Evolutionary conservation across 1,140 invertebrate species (phyloP), one percentile per base, ranked within the genome.

Genomic region (Drosophila santomea): DNA sequence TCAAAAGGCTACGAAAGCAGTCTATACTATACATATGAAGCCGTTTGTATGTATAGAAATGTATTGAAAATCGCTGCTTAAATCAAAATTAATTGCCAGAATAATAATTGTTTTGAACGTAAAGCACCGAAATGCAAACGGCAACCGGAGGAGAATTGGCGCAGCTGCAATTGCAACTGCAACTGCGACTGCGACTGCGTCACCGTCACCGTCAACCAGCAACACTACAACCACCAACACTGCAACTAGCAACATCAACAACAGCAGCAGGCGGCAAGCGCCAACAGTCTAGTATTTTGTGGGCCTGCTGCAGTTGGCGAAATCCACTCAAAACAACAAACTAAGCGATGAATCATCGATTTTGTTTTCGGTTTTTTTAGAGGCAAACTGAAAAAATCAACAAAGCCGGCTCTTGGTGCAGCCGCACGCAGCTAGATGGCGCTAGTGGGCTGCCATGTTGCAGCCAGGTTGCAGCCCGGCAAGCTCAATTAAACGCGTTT

Each of bases 71-170:
- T 89, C 84, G 85, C 73, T 89, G 84, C 80, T 89, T 89, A 89
- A 89, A 89, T 89, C 84, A 89, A 89, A 89, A 89, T 89, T 89
- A 89, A 89, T 89, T 89, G 84, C 85, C 84, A 89, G 85, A 89
- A 89, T 89, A 89, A 89, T 89, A 89, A 89, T 89, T 89, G 84
- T 89, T 89, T 89, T 90, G 84, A 89, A 89, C 84, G 84, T 89
- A 84, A 89, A 89, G 84, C 84, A 84, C 74, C 82, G 74, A 82
- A 82, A 78, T 82, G 80, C 69, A 82, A 77, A 82, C 58, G 52
- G 57, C 69, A 74, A 78, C 72, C 38, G 41, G 43, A 71, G 64
- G 84, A 84, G 84, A 89, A 89, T 89, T 89, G 84, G 84, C 77
- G 84, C 84, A 88, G 84, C 84, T 88, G 84, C 84, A 84, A 82